These are phyloP conservation scores for Bucco capensis DNA, from an alignment of 2,113 vertebrate species.

Conservation along the genomic window DNA sequence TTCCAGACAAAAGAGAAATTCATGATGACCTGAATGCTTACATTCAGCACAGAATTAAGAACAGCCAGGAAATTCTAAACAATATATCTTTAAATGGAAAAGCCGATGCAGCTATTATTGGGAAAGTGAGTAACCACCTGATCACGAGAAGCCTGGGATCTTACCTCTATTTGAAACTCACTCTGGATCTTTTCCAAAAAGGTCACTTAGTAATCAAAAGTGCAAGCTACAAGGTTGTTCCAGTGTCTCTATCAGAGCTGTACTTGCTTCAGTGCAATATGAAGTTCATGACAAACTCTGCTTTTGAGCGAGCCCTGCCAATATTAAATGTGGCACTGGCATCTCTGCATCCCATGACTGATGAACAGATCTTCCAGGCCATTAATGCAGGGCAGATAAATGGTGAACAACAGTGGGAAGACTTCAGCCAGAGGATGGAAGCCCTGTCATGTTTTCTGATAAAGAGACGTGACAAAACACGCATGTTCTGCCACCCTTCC, in stretches of 20 bases:
- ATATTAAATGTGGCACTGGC: constrained; percentile 91
- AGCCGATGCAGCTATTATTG: constrained; percentile 83
- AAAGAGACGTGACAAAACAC: constrained; percentile 91
- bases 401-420: constrained; percentile 89
- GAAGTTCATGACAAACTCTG: constrained; percentile 93
- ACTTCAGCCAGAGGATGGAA: constrained; percentile 95
- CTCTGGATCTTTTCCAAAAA: constrained; percentile 92
- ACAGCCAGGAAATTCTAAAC: constrained; percentile 90
- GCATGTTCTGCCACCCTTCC: constrained; percentile 98
- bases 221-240: constrained; percentile 96
- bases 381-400: constrained; percentile 83
- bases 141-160: constrained; percentile 93
- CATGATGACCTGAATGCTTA: constrained; percentile 89
- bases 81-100: constrained; percentile 95
- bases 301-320: constrained; percentile 90
- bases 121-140: constrained; percentile 93
- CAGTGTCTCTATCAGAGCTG: constrained; percentile 92
- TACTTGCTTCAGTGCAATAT: constrained; percentile 99
- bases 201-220: constrained; percentile 97
- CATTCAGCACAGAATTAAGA: constrained; percentile 87
- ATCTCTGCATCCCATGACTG: constrained; percentile 94
- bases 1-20: constrained; percentile 87
- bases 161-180: constrained; percentile 95
- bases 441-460: constrained; percentile 90
- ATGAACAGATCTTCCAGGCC: constrained; percentile 95